Conservation (phyloP, 2,113 vertebrate species). For the Otocyon megalotis region DNA sequence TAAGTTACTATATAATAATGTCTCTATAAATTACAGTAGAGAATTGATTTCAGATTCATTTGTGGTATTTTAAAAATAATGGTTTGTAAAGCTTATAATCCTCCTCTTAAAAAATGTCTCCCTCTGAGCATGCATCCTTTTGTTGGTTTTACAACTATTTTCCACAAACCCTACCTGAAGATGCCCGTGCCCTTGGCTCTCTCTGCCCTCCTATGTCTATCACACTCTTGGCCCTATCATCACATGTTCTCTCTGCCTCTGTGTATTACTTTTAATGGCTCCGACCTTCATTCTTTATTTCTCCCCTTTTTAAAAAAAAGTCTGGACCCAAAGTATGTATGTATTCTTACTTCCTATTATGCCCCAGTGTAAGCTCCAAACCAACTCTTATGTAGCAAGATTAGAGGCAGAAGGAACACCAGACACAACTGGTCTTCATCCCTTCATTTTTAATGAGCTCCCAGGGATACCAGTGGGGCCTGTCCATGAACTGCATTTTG, state of each 20-base stretch:
- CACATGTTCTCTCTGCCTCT: not conserved
- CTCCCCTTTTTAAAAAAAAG: too few relatives aligned
- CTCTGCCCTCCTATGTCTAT: rapidly evolving
- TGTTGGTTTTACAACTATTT: not conserved
- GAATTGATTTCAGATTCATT: not conserved
- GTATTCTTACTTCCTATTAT: too few relatives aligned
- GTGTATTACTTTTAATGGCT: not conserved
- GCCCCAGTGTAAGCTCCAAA: rapidly evolving
- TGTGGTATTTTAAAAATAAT: not conserved
- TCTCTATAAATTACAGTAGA: not conserved
- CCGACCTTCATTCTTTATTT: not conserved
- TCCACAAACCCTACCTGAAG: not conserved
- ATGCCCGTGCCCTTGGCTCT: rapidly evolving
- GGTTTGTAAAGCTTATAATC: not conserved
- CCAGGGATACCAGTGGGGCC: rapidly evolving
- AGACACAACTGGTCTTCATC: rapidly evolving
- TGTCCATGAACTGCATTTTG: rapidly evolving
- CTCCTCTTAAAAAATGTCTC: not conserved
- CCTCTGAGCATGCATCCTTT: too few relatives aligned
- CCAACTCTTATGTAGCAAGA: rapidly evolving
- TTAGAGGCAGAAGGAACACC: not conserved
- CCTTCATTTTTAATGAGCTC: not conserved
- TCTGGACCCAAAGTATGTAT: too few relatives aligned
- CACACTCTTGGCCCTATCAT: too few relatives aligned
- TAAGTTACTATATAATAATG: not conserved